These are phyloP conservation scores for Styela plicata DNA, from an alignment of 23 tunicate genomes.

Conservation along the genomic window DNA sequence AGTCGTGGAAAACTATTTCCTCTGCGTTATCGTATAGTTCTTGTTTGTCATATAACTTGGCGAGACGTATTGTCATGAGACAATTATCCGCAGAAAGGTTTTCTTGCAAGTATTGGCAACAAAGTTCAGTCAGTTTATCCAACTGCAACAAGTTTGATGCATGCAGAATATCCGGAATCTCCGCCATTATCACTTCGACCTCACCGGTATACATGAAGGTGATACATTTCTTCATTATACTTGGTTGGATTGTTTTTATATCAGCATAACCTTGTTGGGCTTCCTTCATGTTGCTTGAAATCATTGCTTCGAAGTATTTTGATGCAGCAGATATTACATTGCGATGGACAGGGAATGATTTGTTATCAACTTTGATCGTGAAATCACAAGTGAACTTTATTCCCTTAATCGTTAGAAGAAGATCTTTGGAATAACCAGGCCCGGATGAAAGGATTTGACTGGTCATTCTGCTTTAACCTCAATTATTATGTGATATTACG, in stretches of 20 bases:
- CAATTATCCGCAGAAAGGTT: not conserved
- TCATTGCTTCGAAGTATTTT: not conserved
- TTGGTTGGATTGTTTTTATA: not conserved
- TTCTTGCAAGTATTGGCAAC: not conserved
- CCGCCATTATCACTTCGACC: not conserved
- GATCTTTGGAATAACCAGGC: not conserved
- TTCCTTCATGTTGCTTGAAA: not conserved
- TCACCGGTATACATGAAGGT: not conserved
- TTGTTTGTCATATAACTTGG: not conserved
- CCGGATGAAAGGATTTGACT: not conserved
- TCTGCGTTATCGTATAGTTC: not conserved
- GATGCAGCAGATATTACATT: not conserved
- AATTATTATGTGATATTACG: no score
- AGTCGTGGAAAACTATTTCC: not conserved
- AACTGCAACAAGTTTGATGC: not conserved
- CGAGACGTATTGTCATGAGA: not conserved
- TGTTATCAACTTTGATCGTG: not conserved
- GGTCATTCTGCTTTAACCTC: not conserved
- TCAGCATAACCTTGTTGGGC: not conserved
- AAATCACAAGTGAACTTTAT: not conserved
- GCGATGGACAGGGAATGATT: not conserved
- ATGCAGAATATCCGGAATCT: not conserved
- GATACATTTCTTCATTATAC: not conserved
- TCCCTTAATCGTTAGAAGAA: not conserved
- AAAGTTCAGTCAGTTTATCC: not conserved